A percentile compares a stretch with the other conserved stretches of the same genome.
These are phyloP conservation scores for Macaria liturata DNA, from an alignment of 2,888 invertebrate species.

Conservation along the genomic window DNA sequence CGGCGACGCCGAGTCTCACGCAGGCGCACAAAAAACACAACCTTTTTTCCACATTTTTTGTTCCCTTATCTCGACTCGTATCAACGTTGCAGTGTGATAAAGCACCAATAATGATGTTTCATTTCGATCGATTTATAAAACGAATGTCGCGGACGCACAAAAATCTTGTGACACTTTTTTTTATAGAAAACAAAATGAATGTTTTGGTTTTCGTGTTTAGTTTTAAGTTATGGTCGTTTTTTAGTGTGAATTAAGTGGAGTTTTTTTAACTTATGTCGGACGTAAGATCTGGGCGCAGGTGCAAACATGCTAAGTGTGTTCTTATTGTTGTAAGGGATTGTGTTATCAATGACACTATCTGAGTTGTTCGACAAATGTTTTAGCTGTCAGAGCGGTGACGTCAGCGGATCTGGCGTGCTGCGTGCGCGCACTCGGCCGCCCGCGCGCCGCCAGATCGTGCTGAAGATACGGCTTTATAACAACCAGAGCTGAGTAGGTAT, in stretches of 20 bases:
- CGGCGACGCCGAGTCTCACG: constrained; percentile 79
- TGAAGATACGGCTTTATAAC: constrained; percentile 55
- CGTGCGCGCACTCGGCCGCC: constrained; percentile 52
- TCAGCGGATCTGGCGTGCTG: constrained; percentile 70
- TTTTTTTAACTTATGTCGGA: constrained; percentile 47
- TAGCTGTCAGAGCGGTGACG: constrained; percentile 81
- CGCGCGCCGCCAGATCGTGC: constrained; percentile 54
- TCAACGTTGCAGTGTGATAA: constrained; percentile 74
- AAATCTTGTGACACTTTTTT: constrained; percentile 68
- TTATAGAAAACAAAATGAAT: constrained; percentile 30
- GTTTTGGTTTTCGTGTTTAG: constrained; percentile 24
- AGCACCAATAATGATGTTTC: constrained; percentile 83
- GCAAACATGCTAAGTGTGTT: constrained; percentile 83
- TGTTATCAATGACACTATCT: constrained; percentile 83
- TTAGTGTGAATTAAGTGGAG: constrained; percentile 29
- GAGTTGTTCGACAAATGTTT: constrained; percentile 79
- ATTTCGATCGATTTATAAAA: constrained; percentile 73
- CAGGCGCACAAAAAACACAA: constrained; percentile 71
- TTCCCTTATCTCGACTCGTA: constrained; percentile 70
- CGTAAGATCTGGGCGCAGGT: constrained; percentile 71
- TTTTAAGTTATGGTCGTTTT: constrained; percentile 38
- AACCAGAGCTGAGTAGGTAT: constrained; percentile 6
- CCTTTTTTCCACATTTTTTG: constrained; percentile 55
- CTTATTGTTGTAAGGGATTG: constrained; percentile 82
- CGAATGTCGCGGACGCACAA: constrained; percentile 58